A percentile compares a stretch with the other conserved stretches of the same genome.
These are phyloP conservation scores for Mus spretus DNA, from an alignment of 2,797 vertebrate genomes.

Conservation along the genomic window DNA sequence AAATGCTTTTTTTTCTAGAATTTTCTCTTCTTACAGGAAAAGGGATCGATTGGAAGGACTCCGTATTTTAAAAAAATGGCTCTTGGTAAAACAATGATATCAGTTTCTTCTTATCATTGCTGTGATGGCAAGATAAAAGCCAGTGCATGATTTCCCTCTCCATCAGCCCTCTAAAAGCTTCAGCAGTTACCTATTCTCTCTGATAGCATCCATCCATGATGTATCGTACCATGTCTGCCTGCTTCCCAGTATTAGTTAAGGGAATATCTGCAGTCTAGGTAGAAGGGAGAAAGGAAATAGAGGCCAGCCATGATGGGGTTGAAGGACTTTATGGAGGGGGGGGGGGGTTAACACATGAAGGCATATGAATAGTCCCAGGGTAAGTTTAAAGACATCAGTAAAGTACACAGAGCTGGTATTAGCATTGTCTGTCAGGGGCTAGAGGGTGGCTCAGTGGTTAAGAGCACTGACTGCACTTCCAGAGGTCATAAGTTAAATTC, in stretches of 20 bases:
- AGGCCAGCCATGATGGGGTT: neutral
- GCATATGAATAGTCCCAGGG: neutral
- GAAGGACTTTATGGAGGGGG: neutral
- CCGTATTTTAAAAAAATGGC: neutral
- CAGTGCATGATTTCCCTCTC: neutral
- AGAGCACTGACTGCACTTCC: too few relatives aligned
- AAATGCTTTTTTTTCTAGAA: neutral
- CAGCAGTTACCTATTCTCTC: neutral
- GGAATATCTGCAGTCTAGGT: neutral
- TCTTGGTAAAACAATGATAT: neutral
- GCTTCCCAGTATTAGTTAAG: neutral
- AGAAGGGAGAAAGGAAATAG: neutral
- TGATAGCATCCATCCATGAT: neutral
- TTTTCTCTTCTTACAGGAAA: slow-evolving; percentile 1
- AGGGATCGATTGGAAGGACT: neutral
- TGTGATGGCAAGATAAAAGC: neutral
- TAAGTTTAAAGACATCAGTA: neutral
- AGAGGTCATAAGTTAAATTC: too few relatives aligned
- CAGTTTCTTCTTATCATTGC: neutral
- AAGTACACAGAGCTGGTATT: neutral
- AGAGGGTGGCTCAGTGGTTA: too few relatives aligned
- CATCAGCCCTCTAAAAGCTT: neutral
- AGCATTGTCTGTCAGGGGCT: neutral
- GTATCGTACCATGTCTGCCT: neutral
- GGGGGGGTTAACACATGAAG: neutral